These are phyloP conservation scores for Marisa cornuarietis DNA, from an alignment of 1,140 invertebrate species.

Conservation along the genomic window DNA sequence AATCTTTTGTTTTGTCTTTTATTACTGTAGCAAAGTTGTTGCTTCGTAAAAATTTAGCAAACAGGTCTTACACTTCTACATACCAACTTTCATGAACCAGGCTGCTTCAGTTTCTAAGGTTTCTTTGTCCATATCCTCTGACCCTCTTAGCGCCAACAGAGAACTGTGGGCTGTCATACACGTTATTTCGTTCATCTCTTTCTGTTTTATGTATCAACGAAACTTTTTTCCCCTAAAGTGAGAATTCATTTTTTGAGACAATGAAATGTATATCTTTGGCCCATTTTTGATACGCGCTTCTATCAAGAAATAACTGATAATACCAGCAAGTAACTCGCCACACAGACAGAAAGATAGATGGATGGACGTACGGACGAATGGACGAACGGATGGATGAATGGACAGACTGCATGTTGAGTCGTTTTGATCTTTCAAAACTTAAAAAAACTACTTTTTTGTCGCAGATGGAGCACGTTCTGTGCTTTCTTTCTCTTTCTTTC, in stretches of 20 bases:
- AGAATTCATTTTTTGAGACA: not conserved
- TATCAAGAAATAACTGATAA: no score
- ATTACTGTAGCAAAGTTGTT: no score
- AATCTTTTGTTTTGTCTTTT: no score
- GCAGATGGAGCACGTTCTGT: no score
- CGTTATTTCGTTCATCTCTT: no score
- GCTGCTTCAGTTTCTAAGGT: slow-evolving; percentile 46
- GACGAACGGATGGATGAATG: not conserved
- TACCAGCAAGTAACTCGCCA: not conserved
- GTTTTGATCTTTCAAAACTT: no score
- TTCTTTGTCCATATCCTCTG: slow-evolving; percentile 22
- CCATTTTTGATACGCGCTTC: no score
- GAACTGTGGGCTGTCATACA: slow-evolving; percentile 41
- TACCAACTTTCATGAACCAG: slow-evolving; percentile 64
- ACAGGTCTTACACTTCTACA: slow-evolving; percentile 5
- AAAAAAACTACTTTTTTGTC: no score
- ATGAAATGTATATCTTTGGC: not conserved
- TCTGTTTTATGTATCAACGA: not conserved
- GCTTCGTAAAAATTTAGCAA: no score
- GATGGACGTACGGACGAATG: not conserved
- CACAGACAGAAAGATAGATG: not conserved
- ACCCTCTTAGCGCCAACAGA: slow-evolving; percentile 34
- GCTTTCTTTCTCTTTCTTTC: no score
- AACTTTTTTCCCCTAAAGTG: not conserved
- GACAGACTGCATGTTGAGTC: not conserved